Evolutionary conservation across 2,113 vertebrate species (phyloP).

Genomic region (Fukomys damarensis): DNA sequence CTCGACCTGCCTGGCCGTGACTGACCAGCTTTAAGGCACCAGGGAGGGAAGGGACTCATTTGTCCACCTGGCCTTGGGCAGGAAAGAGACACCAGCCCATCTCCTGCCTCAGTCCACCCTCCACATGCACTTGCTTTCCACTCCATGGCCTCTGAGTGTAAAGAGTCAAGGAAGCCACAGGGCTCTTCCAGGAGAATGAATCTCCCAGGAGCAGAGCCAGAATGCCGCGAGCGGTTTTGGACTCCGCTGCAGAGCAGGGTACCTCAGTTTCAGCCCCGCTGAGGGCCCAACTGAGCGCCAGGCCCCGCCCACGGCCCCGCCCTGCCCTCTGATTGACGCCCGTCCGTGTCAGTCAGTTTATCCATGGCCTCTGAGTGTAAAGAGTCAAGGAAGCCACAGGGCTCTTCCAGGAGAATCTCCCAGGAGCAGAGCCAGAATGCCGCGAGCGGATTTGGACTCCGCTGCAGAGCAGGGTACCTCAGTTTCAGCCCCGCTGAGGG

Average conservation of each 20-base stretch:
- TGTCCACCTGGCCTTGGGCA: fast-evolving
- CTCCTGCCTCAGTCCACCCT: not conserved
- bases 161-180: not conserved
- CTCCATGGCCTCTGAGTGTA: not conserved
- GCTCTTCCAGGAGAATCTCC: not conserved
- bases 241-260: fast-evolving
- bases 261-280: too few relatives aligned
- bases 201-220: too few relatives aligned
- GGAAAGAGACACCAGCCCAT: not conserved
- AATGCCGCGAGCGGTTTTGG: fast-evolving
- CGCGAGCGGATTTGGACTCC: fast-evolving
- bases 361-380: not conserved
- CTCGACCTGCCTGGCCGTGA: not conserved
- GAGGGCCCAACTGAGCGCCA: too few relatives aligned
- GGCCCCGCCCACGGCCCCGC: not conserved
- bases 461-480: fast-evolving
- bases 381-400: not conserved
- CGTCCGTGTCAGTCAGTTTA: not conserved
- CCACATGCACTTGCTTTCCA: not conserved
- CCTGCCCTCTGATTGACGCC: constrained; percentile 15
- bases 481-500: too few relatives aligned
- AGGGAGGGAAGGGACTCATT: not conserved
- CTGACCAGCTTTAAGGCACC: not conserved
- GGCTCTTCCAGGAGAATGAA: not conserved
- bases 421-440: too few relatives aligned